These are phyloP conservation scores for Dicaeum eximium DNA, from an alignment of 2,113 vertebrate genomes.

Conservation along the genomic window DNA sequence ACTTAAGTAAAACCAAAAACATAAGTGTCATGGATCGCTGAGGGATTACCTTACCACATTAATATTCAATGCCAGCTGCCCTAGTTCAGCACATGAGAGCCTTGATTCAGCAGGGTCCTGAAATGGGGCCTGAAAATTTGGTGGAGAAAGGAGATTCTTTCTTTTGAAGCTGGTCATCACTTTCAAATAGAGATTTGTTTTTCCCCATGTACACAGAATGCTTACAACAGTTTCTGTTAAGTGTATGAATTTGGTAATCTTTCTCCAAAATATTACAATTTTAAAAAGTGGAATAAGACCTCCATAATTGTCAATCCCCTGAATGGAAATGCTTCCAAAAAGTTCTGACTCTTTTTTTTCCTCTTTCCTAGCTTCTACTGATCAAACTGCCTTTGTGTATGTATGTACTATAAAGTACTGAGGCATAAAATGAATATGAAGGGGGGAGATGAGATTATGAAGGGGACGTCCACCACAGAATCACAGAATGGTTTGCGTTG, in stretches of 20 bases:
- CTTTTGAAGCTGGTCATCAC: background rate
- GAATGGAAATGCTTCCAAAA: background rate
- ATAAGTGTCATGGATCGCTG: slow-evolving; percentile 19
- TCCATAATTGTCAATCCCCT: background rate
- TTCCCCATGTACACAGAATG: background rate
- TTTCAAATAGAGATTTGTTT: background rate
- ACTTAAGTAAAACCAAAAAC: slow-evolving; percentile 58
- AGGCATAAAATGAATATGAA: background rate
- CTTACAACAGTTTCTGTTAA: background rate
- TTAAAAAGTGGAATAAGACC: background rate
- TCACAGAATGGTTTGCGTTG: background rate
- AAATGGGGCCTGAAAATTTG: background rate
- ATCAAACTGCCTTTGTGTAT: background rate
- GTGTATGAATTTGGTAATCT: background rate
- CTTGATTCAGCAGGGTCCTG: background rate
- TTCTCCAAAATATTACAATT: background rate
- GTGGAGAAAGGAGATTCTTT: background rate
- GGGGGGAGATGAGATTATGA: background rate
- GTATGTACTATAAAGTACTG: background rate
- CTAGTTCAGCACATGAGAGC: background rate
- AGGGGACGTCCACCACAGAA: background rate
- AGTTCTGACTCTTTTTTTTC: background rate
- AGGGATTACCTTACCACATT: slow-evolving; percentile 57
- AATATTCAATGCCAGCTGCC: slow-evolving; percentile 26
- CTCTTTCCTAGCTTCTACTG: background rate